Base-by-base conservation (phyloP, 2,113 vertebrate species). In the Syngnathus typhle region DNA sequence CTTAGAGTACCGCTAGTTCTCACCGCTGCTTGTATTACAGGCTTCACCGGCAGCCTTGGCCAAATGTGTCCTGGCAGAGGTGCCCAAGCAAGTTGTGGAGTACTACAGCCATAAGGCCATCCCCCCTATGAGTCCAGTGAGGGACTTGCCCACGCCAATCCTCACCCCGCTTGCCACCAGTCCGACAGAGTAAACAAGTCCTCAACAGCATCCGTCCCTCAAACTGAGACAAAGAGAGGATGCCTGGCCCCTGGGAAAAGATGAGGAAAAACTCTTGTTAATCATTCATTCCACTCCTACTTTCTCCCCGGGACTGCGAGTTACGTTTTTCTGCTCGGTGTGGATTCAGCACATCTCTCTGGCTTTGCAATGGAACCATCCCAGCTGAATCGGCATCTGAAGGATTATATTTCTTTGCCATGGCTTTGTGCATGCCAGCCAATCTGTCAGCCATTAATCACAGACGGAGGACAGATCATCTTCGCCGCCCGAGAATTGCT, bases 71-170 rank as follows among this genome's bases (percentile, higher is more conserved):
- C 89, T 97, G 84, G 95, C 95, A 0, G 94, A 98, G 87, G 96
- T 98, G 63, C 96, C 95, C 72, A 94, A 92, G 80, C 95, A 98
- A 87, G 93, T 98, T 65, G 95, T 98, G 72, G 96, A 96, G 74
- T 96, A 94, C 81, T 95, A 94, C 90, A 97, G 95, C 86, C 93
- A 93, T 88, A 95, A 93, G 82, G 93, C 89, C 60, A 93, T 96
- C 49, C 83, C 92, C 0, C 96, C 95, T 0, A 93, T 93, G 41
- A 89, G 87, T 77, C 90, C 91, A 6, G 41, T 85, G 3, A 37
- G 85, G 63, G 87, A 89, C 15, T 75, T 87, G 44, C 78, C 71
- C 0, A 89, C 86, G 27, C 88, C 93, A 0, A 90, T 90, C 77
- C 86, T 93, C 0, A 92, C 80, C 79, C 88, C 92, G 10, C 63